Base-by-base conservation (phyloP, 2,888 invertebrate genomes). In the Agrotis clavis region DNA sequence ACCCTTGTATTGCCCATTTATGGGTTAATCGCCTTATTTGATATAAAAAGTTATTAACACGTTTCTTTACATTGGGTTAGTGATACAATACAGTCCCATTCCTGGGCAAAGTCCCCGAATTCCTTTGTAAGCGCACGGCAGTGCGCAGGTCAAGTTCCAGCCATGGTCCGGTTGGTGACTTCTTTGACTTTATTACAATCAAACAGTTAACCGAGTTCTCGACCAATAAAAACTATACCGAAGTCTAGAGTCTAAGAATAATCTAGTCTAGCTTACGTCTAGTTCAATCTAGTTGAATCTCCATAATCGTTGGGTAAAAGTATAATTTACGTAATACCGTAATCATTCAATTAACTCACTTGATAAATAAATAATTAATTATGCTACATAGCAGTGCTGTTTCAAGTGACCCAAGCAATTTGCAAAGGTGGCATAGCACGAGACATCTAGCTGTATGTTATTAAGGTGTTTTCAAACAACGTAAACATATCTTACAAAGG, bases 291-390 rank as follows among this genome's bases (percentile, higher is more conserved):
- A 63, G 61, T 74, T 77, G 57, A 35, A 74, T 59, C 67, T 78
- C 41, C 19, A 62, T 57, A 71, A 75, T 77, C 59, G 45, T 63
- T 30, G 68, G 73, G 69, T 73, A 78, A 82, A 82, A 79, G 78
- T 72, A 76, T 74, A 13, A 74, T 60, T 70, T 62, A 75, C 60
- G 14, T 25, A 48, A 76, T 64, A 59, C 61, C 16, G 50, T 62
- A 67, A 82, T 82, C 64, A 81, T 64, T 83, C 83, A 78, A 79
- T 85, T 83, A 75, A 64, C 41, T 51, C 14, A 47, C 9, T 21
- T 30, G 85, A 85, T 85, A 77, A 73, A 14, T 47, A 50, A 63
- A 67, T 45, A 61, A 74, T 76, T 82, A 70, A 76, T 83, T 67
- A 57, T 56, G 45, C 65, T 74, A 71, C 74, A 64, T 67, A 71